Percentiles rank a stretch among this genome's conserved stretches.
phyloP scores from a whole-genome alignment of 1,140 invertebrate genomes.

The Rhynchophorus ferrugineus region DNA sequence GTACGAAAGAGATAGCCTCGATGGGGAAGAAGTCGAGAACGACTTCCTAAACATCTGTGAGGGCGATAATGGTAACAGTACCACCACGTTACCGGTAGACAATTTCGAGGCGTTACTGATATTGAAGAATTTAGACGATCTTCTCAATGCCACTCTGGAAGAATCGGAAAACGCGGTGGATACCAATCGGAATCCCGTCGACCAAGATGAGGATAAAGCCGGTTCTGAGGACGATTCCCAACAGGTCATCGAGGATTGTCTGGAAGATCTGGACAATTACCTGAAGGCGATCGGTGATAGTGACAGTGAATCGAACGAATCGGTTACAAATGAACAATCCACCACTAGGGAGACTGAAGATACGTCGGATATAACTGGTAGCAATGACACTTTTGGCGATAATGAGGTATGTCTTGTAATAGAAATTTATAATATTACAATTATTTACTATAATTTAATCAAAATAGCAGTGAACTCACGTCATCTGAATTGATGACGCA shows the following conservation, averaged over 20 bases:
- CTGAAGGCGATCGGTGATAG: slow-evolving; percentile 16
- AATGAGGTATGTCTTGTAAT: background rate
- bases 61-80: slow-evolving; percentile 16
- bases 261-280: slow-evolving; percentile 38
- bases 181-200: slow-evolving; percentile 10
- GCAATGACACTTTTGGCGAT: background rate
- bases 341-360: background rate
- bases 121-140: slow-evolving; percentile 30
- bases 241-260: slow-evolving; percentile 33
- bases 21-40: slow-evolving; percentile 15
- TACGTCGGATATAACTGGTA: background rate
- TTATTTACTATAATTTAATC: too few species aligned
- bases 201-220: slow-evolving; percentile 3
- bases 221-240: slow-evolving; percentile 17
- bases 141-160: slow-evolving; percentile 30
- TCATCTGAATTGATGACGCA: too few species aligned
- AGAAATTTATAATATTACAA: background rate
- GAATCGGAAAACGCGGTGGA: slow-evolving; percentile 11
- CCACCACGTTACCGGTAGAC: slow-evolving; percentile 13
- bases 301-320: slow-evolving; percentile 17
- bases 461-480: too few species aligned
- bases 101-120: slow-evolving; percentile 32
- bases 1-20: slow-evolving; percentile 16
- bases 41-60: slow-evolving; percentile 8
- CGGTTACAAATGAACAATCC: background rate